Base-by-base conservation (phyloP, 2,113 vertebrate species). In the Embiotoca jacksoni region DNA sequence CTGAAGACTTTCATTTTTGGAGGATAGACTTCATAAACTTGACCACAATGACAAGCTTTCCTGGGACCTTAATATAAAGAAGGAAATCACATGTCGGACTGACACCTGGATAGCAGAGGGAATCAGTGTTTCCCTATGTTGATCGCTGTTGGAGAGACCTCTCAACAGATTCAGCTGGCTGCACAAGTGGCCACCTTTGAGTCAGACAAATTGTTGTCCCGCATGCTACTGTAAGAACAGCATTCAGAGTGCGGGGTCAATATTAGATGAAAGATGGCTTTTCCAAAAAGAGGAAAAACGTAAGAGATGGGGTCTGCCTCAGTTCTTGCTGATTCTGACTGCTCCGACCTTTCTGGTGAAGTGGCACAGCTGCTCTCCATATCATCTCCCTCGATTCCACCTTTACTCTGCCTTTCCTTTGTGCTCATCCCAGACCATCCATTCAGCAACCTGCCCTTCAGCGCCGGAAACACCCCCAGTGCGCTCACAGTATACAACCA, bases 51-150 rank as follows among this genome's bases (percentile, higher is more conserved):
- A 78, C 60, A 68, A 79, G 72, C 65, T 67, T 64, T 62, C 82
- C 53, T 70, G 84, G 89, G 85, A 91, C 53, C 30, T 33, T 7
- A 46, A 44, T 88, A 73, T 90, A 93, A 92, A 89, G 88, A 77
- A 87, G 86, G 90, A 92, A 92, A 77, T 83, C 74, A 72, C 81
- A 82, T 72, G 61, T 78, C 83, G 68, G 65, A 82, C 60, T 46
- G 75, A 85, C 47, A 49, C 41, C 72, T 68, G 62, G 55, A 82
- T 55, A 83, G 63, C 52, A 71, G 60, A 56, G 80, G 85, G 64
- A 84, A 69, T 64, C 66, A 70, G 53, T 33, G 57, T 11, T 68
- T 88, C 93, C 86, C 91, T 87, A 63, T 88, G 49, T 75, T 78
- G 68, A 82, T 76, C 14, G 7, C 58, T 52, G 39, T 69, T 31